Conservation (phyloP, 1,140 invertebrate species). For the Tetramorium simillimum region DNA sequence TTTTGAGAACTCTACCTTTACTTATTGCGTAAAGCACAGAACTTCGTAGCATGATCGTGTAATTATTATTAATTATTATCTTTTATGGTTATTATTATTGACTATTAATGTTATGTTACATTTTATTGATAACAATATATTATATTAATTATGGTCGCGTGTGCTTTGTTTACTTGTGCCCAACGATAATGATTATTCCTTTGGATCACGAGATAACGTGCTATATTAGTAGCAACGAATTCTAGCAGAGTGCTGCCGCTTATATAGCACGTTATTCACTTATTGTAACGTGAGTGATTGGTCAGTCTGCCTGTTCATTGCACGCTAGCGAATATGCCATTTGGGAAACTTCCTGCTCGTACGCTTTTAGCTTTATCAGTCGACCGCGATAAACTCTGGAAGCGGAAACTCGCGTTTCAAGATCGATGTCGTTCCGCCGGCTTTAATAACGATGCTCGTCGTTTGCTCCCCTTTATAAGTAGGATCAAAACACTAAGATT, state of each 20-base stretch:
- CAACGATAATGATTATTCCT: conserved; percentile 48
- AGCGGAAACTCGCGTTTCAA: conserved; percentile 18
- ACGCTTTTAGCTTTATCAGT: conserved; percentile 50
- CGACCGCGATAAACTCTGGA: conserved; percentile 24
- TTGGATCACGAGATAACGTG: not conserved
- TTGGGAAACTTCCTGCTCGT: conserved; percentile 25
- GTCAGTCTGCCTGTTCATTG: not conserved
- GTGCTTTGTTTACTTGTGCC: conserved; percentile 74
- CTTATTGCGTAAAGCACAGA: conserved; percentile 78
- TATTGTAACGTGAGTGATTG: conserved; percentile 13
- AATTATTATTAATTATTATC: conserved; percentile 79
- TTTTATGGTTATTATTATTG: conserved; percentile 78
- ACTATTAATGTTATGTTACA: conserved; percentile 85
- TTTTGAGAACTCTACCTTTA: conserved; percentile 63
- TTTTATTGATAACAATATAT: conserved; percentile 85
- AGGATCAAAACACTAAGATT: conserved; percentile 28
- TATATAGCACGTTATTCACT: not conserved
- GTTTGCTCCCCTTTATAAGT: conserved; percentile 1
- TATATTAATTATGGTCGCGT: conserved; percentile 80
- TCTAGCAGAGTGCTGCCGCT: not conserved
- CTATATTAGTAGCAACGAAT: not conserved
- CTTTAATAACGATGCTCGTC: conserved; percentile 25
- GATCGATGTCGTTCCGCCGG: conserved; percentile 18
- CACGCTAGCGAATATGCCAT: conserved; percentile 18
- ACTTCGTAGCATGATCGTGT: conserved; percentile 79